Evolutionary conservation across 1,140 invertebrate genomes (phyloP).

Genomic region (Musca domestica): DNA sequence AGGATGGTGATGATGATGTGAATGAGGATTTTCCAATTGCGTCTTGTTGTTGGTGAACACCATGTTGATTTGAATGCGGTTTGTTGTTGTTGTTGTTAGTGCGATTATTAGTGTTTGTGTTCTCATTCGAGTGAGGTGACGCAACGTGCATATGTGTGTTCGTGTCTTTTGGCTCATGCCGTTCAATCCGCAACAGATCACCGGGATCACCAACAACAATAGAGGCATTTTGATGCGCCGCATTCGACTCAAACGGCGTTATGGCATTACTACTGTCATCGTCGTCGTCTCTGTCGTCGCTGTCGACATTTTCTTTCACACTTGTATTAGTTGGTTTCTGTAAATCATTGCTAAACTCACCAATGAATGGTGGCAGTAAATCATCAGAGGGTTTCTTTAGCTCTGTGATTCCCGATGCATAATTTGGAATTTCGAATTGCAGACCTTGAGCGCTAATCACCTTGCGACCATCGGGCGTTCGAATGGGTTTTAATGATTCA

Average conservation of each 20-base stretch:
- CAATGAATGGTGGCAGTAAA: constrained; percentile 51
- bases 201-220: no score
- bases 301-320: constrained; percentile 12
- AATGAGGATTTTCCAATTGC: not conserved
- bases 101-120: not conserved
- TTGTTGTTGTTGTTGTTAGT: not conserved
- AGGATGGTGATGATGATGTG: not conserved
- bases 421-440: constrained; percentile 52
- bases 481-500: constrained; percentile 41
- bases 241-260: no score
- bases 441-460: constrained; percentile 48
- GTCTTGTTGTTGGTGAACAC: constrained; percentile 4
- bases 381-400: constrained; percentile 47
- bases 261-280: not conserved
- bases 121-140: not conserved
- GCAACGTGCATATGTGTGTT: no score
- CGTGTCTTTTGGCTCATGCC: no score
- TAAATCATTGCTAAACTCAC: constrained; percentile 41
- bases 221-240: no score
- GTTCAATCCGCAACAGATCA: no score
- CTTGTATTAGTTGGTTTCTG: constrained; percentile 12
- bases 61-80: no score
- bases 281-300: not conserved
- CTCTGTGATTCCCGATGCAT: constrained; percentile 52
- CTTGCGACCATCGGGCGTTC: constrained; percentile 50